Evolutionary conservation across 1,140 invertebrate species (phyloP).

Genomic region (Scylla paramamosain): DNA sequence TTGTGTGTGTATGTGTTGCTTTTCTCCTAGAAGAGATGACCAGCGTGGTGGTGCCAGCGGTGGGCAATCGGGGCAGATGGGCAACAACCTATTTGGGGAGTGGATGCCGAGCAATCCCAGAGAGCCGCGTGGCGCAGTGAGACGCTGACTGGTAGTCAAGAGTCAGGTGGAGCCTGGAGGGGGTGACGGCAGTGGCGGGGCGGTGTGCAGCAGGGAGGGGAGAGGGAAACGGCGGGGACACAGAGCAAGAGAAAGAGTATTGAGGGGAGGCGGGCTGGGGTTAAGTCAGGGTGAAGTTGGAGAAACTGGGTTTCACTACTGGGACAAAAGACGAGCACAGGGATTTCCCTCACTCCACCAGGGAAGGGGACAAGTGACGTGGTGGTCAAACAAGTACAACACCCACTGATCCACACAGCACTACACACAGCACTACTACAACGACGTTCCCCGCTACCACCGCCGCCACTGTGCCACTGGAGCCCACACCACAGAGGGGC

Average conservation of each 20-base stretch:
- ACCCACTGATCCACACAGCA: conserved; percentile 4
- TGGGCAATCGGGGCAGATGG: not conserved
- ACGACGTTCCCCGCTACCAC: not conserved
- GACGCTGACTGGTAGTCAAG: not conserved
- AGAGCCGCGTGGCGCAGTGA: not conserved
- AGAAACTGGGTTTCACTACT: not conserved
- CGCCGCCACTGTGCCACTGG: not conserved
- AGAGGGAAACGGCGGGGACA: not conserved
- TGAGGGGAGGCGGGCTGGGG: not conserved
- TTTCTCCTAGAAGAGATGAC: not conserved
- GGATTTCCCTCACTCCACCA: not conserved
- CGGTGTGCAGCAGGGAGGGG: not conserved
- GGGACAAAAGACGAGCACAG: not conserved
- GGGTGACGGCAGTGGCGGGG: not conserved
- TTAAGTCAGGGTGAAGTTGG: not conserved
- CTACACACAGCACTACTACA: not conserved
- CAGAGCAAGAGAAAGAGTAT: no score
- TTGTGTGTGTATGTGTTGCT: not conserved
- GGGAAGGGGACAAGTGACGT: not conserved
- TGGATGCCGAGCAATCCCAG: not conserved
- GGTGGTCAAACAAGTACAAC: not conserved
- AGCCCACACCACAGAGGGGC: not conserved
- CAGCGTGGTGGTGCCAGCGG: not conserved
- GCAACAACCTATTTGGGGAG: not conserved
- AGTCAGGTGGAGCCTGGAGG: not conserved